Evolutionary conservation across 2,888 invertebrate species (phyloP).

Genomic region (Drosophila suboccidentalis): DNA sequence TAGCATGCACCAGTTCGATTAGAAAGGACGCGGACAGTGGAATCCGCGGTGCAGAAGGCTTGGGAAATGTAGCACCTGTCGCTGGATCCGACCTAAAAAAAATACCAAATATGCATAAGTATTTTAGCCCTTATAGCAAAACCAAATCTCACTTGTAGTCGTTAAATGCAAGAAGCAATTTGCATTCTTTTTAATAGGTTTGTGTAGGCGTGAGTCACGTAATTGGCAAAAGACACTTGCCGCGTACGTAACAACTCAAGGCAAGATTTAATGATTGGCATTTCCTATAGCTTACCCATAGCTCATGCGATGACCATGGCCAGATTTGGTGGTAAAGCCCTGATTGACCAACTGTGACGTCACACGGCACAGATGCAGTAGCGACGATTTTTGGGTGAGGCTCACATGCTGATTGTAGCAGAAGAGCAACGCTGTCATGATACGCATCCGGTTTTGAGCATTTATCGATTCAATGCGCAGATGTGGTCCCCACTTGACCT

Average conservation of each 20-base stretch:
- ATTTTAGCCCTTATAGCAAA: background rate
- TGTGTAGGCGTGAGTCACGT: conserved; percentile 7
- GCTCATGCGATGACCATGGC: conserved; percentile 89
- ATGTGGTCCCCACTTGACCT: conserved; percentile 96
- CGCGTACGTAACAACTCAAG: conserved; percentile 5
- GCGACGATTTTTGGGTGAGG: conserved; percentile 91
- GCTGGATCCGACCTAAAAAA: conserved; percentile 85
- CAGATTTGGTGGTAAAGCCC: conserved; percentile 89
- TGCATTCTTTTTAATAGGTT: conserved; percentile 3
- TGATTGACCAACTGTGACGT: conserved; percentile 93
- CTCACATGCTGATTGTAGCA: conserved; percentile 95
- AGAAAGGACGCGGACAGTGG: conserved; percentile 94
- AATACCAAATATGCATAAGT: background rate
- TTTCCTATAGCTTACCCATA: conserved; percentile 84
- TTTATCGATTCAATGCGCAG: conserved; percentile 95
- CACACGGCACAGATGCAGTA: conserved; percentile 93
- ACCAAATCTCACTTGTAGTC: conserved; percentile 5
- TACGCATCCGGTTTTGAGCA: conserved; percentile 95
- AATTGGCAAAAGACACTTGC: conserved; percentile 16
- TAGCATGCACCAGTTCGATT: conserved; percentile 94
- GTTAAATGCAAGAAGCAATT: conserved; percentile 4
- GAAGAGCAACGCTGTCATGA: conserved; percentile 95
- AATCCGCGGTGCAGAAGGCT: conserved; percentile 92
- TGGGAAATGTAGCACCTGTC: conserved; percentile 86
- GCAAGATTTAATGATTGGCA: conserved; percentile 2